A percentile compares a stretch with the other conserved stretches of the same genome.
Evolutionary conservation across 2,797 vertebrate genomes (phyloP).

Genomic region (Sebastiscus albofasciatus): DNA sequence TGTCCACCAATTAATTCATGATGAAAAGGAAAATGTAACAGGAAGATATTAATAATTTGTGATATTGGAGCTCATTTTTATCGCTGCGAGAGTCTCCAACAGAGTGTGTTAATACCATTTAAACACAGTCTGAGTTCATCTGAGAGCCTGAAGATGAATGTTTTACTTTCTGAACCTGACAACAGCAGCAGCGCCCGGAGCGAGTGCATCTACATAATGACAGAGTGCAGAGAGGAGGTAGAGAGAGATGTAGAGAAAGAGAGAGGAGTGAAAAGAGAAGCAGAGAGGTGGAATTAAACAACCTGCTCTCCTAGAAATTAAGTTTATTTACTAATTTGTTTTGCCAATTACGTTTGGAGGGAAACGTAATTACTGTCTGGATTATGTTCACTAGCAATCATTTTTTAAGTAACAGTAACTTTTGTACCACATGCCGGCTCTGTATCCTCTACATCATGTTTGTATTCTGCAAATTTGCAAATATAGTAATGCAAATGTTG

Average conservation of each 20-base stretch:
- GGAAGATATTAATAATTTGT: slow-evolving; percentile 22
- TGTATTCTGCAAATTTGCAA: too few species aligned
- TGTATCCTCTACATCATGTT: neutral
- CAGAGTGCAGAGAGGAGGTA: neutral
- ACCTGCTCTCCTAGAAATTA: neutral
- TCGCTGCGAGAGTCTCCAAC: neutral
- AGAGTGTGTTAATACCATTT: slow-evolving; percentile 12
- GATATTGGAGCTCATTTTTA: slow-evolving; percentile 7
- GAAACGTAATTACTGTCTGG: neutral
- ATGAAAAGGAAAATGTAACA: neutral
- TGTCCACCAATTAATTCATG: neutral
- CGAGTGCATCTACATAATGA: neutral
- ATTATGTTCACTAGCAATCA: neutral
- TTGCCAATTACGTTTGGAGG: neutral
- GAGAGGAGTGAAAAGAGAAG: neutral
- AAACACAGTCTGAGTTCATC: slow-evolving; percentile 10
- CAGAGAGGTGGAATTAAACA: neutral
- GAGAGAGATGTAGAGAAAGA: neutral
- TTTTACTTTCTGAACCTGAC: slow-evolving; percentile 21
- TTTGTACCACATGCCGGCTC: neutral
- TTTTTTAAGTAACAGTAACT: neutral
- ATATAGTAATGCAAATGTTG: neutral
- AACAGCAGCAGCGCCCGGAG: slow-evolving; percentile 4
- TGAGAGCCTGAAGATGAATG: slow-evolving; percentile 14
- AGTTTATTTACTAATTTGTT: neutral